These are phyloP conservation scores for Ips typographus DNA, from an alignment of 1,140 invertebrate genomes.

Conservation along the genomic window DNA sequence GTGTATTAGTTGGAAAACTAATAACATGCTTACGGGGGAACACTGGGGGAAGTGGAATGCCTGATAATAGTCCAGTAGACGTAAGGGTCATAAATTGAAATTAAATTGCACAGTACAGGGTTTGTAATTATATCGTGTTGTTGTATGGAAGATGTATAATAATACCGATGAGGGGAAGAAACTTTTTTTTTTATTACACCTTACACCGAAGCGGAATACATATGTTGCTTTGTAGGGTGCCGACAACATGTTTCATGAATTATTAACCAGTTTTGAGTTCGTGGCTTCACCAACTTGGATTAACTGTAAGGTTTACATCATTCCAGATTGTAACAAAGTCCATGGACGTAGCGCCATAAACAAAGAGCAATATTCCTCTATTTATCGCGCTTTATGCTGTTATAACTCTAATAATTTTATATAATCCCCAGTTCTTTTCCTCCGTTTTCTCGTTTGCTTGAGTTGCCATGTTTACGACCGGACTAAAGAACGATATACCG, in stretches of 20 bases:
- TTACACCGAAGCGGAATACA: no score
- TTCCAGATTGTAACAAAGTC: no score
- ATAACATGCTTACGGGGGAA: slow-evolving; percentile 11
- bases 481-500: slow-evolving; percentile 23
- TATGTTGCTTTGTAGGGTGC: no score
- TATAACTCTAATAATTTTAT: background rate
- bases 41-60: slow-evolving; percentile 1
- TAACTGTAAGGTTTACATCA: no score
- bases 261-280: no score
- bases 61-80: slow-evolving; percentile 14
- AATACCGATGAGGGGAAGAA: background rate
- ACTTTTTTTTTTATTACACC: no score
- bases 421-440: slow-evolving; percentile 8
- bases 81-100: slow-evolving; percentile 2
- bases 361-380: no score
- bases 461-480: slow-evolving; percentile 21
- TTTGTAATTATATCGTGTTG: background rate
- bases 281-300: no score
- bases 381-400: no score
- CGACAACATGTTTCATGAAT: no score
- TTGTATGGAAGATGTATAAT: background rate
- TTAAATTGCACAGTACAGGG: slow-evolving; percentile 2
- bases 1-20: slow-evolving; percentile 21
- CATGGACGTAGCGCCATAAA: no score
- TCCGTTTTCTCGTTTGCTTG: slow-evolving; percentile 10